These are phyloP conservation scores for Eugnorisma glareosa DNA, from an alignment of 2,888 invertebrate species.

Conservation along the genomic window DNA sequence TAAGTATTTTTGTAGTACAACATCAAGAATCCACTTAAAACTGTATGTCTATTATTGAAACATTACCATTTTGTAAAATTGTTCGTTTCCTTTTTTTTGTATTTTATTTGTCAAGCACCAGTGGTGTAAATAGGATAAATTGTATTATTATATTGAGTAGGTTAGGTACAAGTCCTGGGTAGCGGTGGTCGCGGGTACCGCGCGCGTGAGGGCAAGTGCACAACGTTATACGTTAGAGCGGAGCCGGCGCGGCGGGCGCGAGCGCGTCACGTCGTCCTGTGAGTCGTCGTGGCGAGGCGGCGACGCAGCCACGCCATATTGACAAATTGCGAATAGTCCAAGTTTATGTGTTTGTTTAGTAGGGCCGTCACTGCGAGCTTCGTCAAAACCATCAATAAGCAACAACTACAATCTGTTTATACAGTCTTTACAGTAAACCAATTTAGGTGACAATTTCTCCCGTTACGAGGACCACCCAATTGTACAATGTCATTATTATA, in stretches of 20 bases:
- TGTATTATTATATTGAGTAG: constrained; percentile 10
- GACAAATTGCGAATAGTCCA: constrained; percentile 32
- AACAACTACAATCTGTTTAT: neutral
- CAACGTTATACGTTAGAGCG: neutral
- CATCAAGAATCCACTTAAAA: constrained; percentile 54
- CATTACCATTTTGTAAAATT: constrained; percentile 13
- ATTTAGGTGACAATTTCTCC: neutral
- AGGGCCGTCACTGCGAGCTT: constrained; percentile 21
- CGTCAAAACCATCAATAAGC: constrained; percentile 31
- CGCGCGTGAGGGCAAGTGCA: neutral
- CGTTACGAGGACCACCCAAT: neutral
- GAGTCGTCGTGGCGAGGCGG: neutral
- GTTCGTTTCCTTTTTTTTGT: constrained; percentile 31
- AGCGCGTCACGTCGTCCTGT: neutral
- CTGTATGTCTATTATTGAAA: constrained; percentile 42
- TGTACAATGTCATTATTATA: neutral
- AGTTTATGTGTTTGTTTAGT: constrained; percentile 29
- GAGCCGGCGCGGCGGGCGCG: constrained; percentile 15
- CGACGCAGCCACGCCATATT: neutral
- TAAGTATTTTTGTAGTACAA: constrained; percentile 30
- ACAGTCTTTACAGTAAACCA: constrained; percentile 2
- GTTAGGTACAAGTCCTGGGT: neutral
- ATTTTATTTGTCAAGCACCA: constrained; percentile 22
- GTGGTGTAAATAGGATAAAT: constrained; percentile 23
- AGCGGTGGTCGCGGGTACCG: neutral